phyloP scores from a whole-genome alignment of 2,113 vertebrate species.

The Apteryx owenii region DNA sequence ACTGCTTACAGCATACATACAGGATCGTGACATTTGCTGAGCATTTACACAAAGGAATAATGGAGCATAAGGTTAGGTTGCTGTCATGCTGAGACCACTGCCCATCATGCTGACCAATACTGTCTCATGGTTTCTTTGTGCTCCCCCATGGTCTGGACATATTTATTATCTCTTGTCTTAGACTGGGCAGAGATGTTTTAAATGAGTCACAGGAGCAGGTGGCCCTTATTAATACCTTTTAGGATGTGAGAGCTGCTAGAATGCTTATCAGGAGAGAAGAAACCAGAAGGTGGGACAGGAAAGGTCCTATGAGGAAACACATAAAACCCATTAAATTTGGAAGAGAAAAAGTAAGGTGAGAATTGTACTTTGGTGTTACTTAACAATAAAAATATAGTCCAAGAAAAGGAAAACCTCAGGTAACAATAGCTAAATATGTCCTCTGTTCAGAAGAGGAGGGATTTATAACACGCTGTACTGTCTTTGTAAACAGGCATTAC shows the following conservation, averaged over 20 bases:
- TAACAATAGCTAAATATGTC: background rate
- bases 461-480: background rate
- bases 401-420: background rate
- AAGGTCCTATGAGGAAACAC: background rate
- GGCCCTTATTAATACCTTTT: slow-evolving; percentile 39
- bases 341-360: background rate
- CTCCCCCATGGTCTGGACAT: slow-evolving; percentile 32
- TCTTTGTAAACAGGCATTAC: background rate
- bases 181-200: slow-evolving; percentile 1
- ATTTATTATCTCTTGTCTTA: slow-evolving; percentile 56
- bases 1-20: background rate
- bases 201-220: slow-evolving; percentile 57
- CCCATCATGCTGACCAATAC: slow-evolving; percentile 41
- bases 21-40: slow-evolving; percentile 50
- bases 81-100: slow-evolving; percentile 48
- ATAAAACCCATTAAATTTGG: slow-evolving; percentile 18
- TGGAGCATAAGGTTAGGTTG: slow-evolving; percentile 51
- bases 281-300: background rate
- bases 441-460: background rate
- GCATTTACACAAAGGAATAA: slow-evolving; percentile 40
- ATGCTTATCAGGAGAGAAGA: background rate
- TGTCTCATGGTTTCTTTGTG: background rate
- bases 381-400: background rate
- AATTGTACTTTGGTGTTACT: background rate
- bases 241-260: background rate